A percentile compares a stretch with the other conserved stretches of the same genome.
Conservation (phyloP, 37 sponge, comb jelly and placozoan species). For the Ephydatia muelleri region DNA sequence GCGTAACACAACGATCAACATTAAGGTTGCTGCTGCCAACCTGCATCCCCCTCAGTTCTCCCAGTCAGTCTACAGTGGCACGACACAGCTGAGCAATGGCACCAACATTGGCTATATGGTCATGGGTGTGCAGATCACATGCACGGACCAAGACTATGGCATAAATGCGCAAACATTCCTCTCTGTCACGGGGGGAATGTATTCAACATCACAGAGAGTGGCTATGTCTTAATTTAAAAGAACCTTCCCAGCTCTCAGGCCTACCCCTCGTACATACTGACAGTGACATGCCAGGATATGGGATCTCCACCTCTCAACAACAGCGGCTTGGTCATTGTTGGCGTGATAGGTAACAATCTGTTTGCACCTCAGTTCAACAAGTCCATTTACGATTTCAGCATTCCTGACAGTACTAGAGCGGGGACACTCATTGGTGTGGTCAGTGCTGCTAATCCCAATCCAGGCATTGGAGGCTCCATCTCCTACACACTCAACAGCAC, state of each 20-base stretch:
- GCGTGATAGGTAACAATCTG: conserved; percentile 49
- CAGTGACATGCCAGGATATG: conserved; percentile 34
- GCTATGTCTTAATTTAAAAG: conserved; percentile 9
- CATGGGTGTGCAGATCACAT: neutral
- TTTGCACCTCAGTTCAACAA: conserved; percentile 42
- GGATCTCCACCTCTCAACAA: conserved; percentile 19
- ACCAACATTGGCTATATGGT: conserved; percentile 8
- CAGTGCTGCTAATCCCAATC: conserved; percentile 41
- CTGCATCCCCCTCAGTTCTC: conserved; percentile 49
- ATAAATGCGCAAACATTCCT: conserved; percentile 35
- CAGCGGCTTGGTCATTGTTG: conserved; percentile 27
- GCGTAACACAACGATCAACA: conserved; percentile 17
- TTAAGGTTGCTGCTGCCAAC: conserved; percentile 38
- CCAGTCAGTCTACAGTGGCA: conserved; percentile 17
- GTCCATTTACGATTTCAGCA: conserved; percentile 25
- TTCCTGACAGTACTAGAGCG: conserved; percentile 21
- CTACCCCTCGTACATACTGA: conserved; percentile 27
- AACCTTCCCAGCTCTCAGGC: conserved; percentile 33
- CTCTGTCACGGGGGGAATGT: conserved; percentile 2
- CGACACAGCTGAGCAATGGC: conserved; percentile 23
- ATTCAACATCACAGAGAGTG: conserved; percentile 23
- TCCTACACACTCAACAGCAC: conserved; percentile 28
- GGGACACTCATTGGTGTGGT: conserved; percentile 24
- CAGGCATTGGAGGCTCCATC: conserved; percentile 30
- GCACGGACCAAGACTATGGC: conserved; percentile 63